A percentile compares a stretch with the other conserved stretches of the same genome.
Evolutionary conservation across 2,113 vertebrate genomes (phyloP).

Genomic region (Peucedramus taeniatus): DNA sequence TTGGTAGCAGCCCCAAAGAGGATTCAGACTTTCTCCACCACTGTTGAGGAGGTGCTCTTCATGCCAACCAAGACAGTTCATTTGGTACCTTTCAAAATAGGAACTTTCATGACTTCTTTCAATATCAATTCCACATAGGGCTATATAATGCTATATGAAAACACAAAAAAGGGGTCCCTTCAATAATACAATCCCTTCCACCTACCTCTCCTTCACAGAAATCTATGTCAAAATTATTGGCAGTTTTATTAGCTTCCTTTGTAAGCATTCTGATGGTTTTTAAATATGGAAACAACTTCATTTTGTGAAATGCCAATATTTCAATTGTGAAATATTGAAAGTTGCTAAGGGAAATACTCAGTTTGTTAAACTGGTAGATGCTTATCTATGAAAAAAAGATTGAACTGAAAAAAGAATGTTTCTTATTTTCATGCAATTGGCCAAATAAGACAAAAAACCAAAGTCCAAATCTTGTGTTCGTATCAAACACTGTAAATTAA

Average conservation of each 20-base stretch:
- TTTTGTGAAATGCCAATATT: not conserved
- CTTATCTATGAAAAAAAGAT: not conserved
- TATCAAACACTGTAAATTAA: not conserved
- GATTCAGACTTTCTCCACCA: not conserved
- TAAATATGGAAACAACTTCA: not conserved
- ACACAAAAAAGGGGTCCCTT: not conserved
- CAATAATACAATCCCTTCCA: not conserved
- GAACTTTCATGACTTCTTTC: not conserved
- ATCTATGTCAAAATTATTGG: not conserved
- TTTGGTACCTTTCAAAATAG: not conserved
- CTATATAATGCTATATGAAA: not conserved
- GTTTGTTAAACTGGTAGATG: not conserved
- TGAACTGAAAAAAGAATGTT: not conserved
- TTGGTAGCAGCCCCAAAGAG: not conserved
- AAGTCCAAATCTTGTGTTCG: not conserved
- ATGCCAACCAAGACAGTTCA: not conserved
- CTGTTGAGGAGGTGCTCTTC: not conserved
- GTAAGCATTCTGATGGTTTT: not conserved
- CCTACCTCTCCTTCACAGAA: not conserved
- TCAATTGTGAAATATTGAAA: too few relatives aligned
- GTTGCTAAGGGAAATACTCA: not conserved
- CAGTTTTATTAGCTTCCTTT: not conserved
- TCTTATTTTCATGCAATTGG: not conserved
- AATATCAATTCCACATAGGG: not conserved
- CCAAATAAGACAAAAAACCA: not conserved